Evolutionary conservation across 2,888 invertebrate species (phyloP), one percentile per base, ranked within the genome.

Genomic region (Malthinus flaveolus): DNA sequence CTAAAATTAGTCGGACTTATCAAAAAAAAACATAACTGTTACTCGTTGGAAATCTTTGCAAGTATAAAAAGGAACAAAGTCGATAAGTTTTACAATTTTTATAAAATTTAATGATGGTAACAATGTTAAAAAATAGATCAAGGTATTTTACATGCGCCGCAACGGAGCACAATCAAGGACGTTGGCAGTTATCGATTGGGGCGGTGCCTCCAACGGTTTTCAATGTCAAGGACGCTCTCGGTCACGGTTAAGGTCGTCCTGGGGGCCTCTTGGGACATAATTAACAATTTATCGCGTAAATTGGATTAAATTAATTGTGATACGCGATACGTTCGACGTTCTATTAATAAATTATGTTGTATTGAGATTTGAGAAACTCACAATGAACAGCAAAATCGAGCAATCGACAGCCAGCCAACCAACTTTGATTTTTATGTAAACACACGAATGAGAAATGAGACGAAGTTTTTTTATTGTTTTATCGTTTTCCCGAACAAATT

Each of bases 241-340:
- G 68, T 70, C 70, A 70, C 61, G 68, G 70, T 61, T 69, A 68
- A 70, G 68, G 70, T 70, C 68, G 64, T 42, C 39, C 61, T 61
- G 55, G 66, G 57, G 59, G 50, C 50, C 46, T 49, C 55, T 39
- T 10, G 32, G 49, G 49, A 42, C 39, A n/a, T 9, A 23, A 42
- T 23, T 23, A 23, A 23, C 3, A 5, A 23, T 23, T 23, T 23
- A 23, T 23, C 23, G 5, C 23, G 23, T 23, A 23, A 23, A 23
- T 23, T 23, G 2, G 23, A 23, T 23, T 23, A 23, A 23, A 23
- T 23, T 23, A 23, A 23, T 23, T 23, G n/a, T n/a, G 23, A 23
- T 23, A 23, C 23, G 23, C 23, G 23, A 23, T 23, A 23, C 23
- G 23, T 23, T 3, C n/a, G n/a, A n/a, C n/a, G n/a, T n/a, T 3